A percentile compares a stretch with the other conserved stretches of the same genome.
Conservation (phyloP, 2,888 invertebrate species). For the Pyrrhosoma nymphula region DNA sequence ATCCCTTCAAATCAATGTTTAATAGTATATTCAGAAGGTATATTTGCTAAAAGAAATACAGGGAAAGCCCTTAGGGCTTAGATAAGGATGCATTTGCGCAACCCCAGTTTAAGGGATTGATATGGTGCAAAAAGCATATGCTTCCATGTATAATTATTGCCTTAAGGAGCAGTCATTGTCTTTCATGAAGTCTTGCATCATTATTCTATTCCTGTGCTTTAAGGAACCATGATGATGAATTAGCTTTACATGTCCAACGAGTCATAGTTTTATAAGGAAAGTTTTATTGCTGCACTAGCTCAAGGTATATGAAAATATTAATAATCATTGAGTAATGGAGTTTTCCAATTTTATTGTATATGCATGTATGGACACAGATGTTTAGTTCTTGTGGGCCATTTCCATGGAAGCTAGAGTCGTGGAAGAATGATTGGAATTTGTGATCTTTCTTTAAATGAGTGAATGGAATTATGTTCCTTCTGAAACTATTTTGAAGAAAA, state of each 20-base stretch:
- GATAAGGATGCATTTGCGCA: slow-evolving; percentile 64
- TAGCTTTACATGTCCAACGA: slow-evolving; percentile 67
- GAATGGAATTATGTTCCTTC: slow-evolving; percentile 50
- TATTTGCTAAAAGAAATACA: slow-evolving; percentile 58
- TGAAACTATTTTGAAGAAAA: slow-evolving; percentile 58
- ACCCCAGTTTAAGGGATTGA: slow-evolving; percentile 35
- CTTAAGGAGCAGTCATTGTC: slow-evolving; percentile 67
- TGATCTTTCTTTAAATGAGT: slow-evolving; percentile 41
- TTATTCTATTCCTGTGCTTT: slow-evolving; percentile 66
- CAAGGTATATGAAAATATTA: slow-evolving; percentile 49
- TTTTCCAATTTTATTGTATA: slow-evolving; percentile 55
- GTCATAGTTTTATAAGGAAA: slow-evolving; percentile 67
- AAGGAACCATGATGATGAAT: slow-evolving; percentile 64
- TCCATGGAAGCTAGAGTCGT: slow-evolving; percentile 38
- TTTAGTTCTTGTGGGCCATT: slow-evolving; percentile 61
- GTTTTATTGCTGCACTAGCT: slow-evolving; percentile 66
- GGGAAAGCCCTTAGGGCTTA: slow-evolving; percentile 66
- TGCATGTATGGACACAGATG: slow-evolving; percentile 55
- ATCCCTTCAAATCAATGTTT: slow-evolving; percentile 52
- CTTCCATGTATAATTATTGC: slow-evolving; percentile 67
- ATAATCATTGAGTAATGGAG: slow-evolving; percentile 66
- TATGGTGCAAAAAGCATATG: slow-evolving; percentile 64
- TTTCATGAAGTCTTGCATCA: slow-evolving; percentile 66
- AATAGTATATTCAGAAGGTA: slow-evolving; percentile 57
- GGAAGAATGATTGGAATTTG: slow-evolving; percentile 25